Evolutionary conservation across 2,888 invertebrate genomes (phyloP).

Genomic region (Apamea anceps): DNA sequence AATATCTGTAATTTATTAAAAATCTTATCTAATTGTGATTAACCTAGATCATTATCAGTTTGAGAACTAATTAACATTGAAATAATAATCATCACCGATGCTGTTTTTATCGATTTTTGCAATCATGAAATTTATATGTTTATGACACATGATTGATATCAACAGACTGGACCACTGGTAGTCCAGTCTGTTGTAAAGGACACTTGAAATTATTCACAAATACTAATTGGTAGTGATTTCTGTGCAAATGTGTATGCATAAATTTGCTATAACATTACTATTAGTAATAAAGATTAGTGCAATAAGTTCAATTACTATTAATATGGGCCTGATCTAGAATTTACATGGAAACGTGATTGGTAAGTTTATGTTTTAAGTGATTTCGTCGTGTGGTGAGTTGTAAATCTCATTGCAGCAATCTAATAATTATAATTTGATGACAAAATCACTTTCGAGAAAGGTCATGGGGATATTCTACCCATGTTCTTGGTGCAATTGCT

Average conservation of each 20-base stretch:
- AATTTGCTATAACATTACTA: constrained; percentile 39
- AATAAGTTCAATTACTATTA: constrained; percentile 35
- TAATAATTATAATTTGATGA: constrained; percentile 7
- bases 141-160: constrained; percentile 37
- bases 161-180: neutral
- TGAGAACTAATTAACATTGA: neutral
- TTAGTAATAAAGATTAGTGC: constrained; percentile 42
- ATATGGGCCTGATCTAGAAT: constrained; percentile 31
- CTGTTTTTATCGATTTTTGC: constrained; percentile 21
- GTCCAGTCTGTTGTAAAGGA: constrained; percentile 44
- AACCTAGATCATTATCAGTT: constrained; percentile 37
- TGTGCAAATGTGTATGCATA: constrained; percentile 49
- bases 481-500: neutral
- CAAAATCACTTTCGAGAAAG: constrained; percentile 7
- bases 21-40: constrained; percentile 29
- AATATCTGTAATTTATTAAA: constrained; percentile 4
- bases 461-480: neutral
- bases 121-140: constrained; percentile 14
- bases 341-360: constrained; percentile 17
- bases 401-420: neutral
- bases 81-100: neutral
- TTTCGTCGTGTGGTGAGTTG: neutral
- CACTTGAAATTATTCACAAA: constrained; percentile 53
- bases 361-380: neutral
- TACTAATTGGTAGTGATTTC: constrained; percentile 30